Base-by-base conservation (phyloP, 2,888 invertebrate species). In the Tanypteryx hageni region DNA sequence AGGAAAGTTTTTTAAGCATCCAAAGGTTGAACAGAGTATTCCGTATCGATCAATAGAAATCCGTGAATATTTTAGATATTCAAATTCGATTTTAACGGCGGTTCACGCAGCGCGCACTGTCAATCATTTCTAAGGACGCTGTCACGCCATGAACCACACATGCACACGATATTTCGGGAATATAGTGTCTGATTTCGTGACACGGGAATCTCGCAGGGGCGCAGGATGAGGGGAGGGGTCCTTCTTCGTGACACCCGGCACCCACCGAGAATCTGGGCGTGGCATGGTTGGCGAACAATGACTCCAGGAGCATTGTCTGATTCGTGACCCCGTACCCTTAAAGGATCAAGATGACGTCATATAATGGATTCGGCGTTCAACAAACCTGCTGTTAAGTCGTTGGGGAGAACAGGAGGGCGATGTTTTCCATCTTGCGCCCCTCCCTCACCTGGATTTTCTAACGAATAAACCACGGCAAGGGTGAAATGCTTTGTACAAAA, bases 321-420 rank as follows among this genome's bases (percentile, higher is more conserved):
- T 61, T 85, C 85, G 59, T 85, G 85, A 85, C 85, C 85, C 85
- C 85, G 27, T 85, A 85, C 85, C 58, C 85, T 59, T 85, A 85
- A 85, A 85, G 85, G 13, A 27, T 27, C 22, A 31, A 61, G 59
- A 27, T 86, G 86, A 86, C 61, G 61, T 86, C 85, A 59, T 22
- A 58, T 27, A 16, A 22, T 18, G 44, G 44, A 16, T 18, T 61
- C 2, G 61, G 61, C 13, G 61, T 16, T 61, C 61, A 61, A 61
- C 61, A 61, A 61, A 13, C 61, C 61, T 61, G 13, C 61, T 61
- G 61, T 61, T 61, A 61, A 61, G 61, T 61, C 61, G 16, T 61
- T 13, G 61, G 5, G 16, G 7, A n/a, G n/a, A n/a, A n/a, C n/a
- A n/a, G n/a, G n/a, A n/a, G n/a, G 44, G 44, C 1, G 44, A 44